phyloP scores from a whole-genome alignment of 1,140 invertebrate genomes.

The Zaprionus africanus region DNA sequence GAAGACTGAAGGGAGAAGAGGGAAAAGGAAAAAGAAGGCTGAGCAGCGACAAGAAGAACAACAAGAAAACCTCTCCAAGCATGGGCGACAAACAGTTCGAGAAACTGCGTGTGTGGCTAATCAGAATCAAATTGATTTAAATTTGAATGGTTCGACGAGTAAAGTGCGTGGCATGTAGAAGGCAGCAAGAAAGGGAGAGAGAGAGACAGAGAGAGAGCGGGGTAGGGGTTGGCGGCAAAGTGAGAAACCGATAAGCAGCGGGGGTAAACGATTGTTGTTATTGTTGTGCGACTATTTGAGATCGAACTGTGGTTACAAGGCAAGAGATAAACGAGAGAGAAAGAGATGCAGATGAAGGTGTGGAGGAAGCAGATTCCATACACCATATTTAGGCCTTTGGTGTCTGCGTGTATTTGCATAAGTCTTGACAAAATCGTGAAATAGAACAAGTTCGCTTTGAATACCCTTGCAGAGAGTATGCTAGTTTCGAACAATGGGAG shows the following conservation, averaged over 20 bases:
- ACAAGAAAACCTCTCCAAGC: constrained; percentile 15
- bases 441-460: not conserved
- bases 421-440: constrained; percentile 28
- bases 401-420: constrained; percentile 37
- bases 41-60: constrained; percentile 12
- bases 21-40: not conserved
- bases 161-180: constrained; percentile 55
- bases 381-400: not conserved
- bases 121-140: constrained; percentile 82
- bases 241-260: constrained; percentile 69
- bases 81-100: constrained; percentile 53
- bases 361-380: not conserved
- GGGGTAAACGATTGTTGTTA: constrained; percentile 37
- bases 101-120: constrained; percentile 80
- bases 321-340: not conserved
- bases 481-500: too few relatives aligned
- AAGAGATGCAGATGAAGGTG: constrained; percentile 15
- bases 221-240: constrained; percentile 20
- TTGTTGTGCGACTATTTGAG: constrained; percentile 29
- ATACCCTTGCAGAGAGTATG: not conserved
- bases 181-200: not conserved
- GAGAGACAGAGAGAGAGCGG: not conserved
- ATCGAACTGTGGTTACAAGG: constrained; percentile 16
- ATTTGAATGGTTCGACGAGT: constrained; percentile 76
- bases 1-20: not conserved